Evolutionary conservation across 2,888 invertebrate genomes (phyloP).

Genomic region (Noctua fimbriata): DNA sequence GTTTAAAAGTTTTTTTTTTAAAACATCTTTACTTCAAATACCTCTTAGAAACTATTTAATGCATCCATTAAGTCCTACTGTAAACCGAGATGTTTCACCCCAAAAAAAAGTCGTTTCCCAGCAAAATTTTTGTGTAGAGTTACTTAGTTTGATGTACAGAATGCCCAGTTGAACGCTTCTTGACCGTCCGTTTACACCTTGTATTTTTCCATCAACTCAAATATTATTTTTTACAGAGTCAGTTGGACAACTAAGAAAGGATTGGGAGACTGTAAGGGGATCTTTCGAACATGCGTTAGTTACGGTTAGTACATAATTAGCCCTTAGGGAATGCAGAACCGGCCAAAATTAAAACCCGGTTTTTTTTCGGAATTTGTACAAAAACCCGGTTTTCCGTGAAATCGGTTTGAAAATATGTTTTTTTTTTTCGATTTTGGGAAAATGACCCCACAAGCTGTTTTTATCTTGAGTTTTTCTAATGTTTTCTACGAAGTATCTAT

Average conservation of each 20-base stretch:
- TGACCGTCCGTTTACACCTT: neutral
- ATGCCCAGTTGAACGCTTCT: neutral
- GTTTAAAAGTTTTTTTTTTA: neutral
- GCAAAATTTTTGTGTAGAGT: neutral
- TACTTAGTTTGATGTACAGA: neutral
- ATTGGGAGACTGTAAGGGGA: constrained; percentile 71
- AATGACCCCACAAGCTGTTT: no score
- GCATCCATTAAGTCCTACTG: neutral
- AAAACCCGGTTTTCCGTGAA: no score
- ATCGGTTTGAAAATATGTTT: no score
- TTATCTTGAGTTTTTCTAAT: no score
- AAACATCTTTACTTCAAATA: neutral
- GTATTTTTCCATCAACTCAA: neutral
- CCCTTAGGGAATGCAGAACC: no score
- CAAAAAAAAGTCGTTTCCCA: neutral
- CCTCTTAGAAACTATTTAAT: neutral
- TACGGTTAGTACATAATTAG: constrained; percentile 68
- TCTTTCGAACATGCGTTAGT: constrained; percentile 72
- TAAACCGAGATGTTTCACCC: no score
- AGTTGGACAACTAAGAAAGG: constrained; percentile 56
- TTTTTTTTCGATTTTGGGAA: no score
- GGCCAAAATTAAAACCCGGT: no score
- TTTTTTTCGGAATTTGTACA: no score
- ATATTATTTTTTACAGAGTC: constrained; percentile 66
- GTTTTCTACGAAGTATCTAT: no score